A percentile compares a stretch with the other conserved stretches of the same genome.
Conservation (phyloP, 1,140 invertebrate species). For the Bombus pyrosoma region DNA sequence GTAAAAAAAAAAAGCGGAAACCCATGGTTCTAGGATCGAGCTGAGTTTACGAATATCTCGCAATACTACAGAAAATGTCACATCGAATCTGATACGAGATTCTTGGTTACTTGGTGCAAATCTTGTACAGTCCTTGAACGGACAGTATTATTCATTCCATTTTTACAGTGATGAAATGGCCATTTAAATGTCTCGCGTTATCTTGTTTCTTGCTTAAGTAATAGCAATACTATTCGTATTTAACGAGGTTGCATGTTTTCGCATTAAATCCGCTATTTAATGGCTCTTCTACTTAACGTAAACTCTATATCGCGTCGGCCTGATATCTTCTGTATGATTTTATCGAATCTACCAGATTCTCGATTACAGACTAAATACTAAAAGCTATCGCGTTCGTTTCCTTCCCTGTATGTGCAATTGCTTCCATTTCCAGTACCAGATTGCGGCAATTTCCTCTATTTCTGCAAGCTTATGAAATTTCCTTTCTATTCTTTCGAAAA, state of each 20-base stretch:
- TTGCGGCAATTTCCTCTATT: neutral
- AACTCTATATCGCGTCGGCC: neutral
- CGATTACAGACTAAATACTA: neutral
- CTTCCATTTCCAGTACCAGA: no score
- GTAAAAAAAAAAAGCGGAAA: rapidly evolving
- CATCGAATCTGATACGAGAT: conserved; percentile 7
- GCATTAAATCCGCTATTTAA: neutral
- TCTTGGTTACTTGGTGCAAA: neutral
- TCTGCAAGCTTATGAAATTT: neutral
- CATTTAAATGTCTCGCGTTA: neutral
- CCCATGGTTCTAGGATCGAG: no score
- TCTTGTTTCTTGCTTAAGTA: neutral
- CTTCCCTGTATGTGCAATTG: neutral
- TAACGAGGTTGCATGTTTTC: neutral
- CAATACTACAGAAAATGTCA: neutral
- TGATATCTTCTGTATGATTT: neutral
- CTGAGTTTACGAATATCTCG: no score
- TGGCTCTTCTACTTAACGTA: neutral
- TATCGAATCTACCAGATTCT: neutral
- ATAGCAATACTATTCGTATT: neutral
- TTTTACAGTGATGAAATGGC: neutral
- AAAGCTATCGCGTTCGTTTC: neutral
- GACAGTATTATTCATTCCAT: neutral
- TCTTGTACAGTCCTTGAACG: neutral
- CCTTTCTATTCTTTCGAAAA: neutral